These are phyloP conservation scores for Drosophila kanapiae DNA, from an alignment of 1,140 invertebrate species.

Conservation along the genomic window DNA sequence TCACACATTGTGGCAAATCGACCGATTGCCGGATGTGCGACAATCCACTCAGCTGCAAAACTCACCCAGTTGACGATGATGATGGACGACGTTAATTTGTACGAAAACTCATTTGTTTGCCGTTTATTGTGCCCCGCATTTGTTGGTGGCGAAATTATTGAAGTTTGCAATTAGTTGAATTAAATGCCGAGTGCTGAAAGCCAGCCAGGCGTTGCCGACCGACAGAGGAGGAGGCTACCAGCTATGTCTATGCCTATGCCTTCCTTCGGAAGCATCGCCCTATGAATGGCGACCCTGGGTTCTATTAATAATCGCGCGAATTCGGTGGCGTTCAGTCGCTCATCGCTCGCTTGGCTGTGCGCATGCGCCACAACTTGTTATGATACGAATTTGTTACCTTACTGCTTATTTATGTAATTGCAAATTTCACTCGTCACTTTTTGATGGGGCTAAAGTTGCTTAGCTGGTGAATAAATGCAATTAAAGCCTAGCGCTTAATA, in stretches of 20 bases:
- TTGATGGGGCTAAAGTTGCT: conserved; percentile 40
- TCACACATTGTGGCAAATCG: conserved; percentile 59
- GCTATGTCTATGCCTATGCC: conserved; percentile 9
- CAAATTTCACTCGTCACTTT: conserved; percentile 75
- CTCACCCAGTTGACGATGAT: conserved; percentile 17
- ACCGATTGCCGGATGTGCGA: conserved; percentile 62
- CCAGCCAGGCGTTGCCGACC: conserved; percentile 46
- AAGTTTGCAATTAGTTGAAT: conserved; percentile 75
- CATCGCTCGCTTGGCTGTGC: conserved; percentile 15
- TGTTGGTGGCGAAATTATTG: conserved; percentile 71
- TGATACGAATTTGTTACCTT: conserved; percentile 46
- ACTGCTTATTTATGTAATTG: conserved; percentile 72
- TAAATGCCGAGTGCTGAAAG: conserved; percentile 52
- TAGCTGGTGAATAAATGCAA: conserved; percentile 60
- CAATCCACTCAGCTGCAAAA: conserved; percentile 33
- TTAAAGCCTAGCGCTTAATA: conserved; percentile 67
- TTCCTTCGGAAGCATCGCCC: conserved; percentile 22
- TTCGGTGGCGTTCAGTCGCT: conserved; percentile 13
- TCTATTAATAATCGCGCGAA: conserved; percentile 56
- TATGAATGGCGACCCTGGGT: conserved; percentile 43
- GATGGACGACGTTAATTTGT: conserved; percentile 44
- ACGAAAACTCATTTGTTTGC: conserved; percentile 58
- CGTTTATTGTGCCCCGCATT: conserved; percentile 52
- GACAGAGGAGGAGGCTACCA: too few species aligned
- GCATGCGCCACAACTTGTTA: conserved; percentile 35